phyloP scores from a whole-genome alignment of 92 coral and sea anemone genomes.

The Metridium senile region DNA sequence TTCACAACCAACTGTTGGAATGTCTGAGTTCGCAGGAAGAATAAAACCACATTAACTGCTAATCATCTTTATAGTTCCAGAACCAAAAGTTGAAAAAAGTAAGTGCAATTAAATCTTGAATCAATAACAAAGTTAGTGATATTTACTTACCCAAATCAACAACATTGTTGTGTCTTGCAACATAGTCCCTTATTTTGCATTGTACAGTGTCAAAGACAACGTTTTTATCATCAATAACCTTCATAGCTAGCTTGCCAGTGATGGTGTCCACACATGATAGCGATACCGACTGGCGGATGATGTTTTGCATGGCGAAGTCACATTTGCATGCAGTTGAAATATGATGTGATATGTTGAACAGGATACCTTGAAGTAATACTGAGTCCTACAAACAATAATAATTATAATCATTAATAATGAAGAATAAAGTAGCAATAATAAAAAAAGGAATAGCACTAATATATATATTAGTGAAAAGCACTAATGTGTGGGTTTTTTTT shows the following conservation, averaged over 20 bases:
- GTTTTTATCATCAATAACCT: conserved; percentile 42
- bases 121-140: too few relatives aligned
- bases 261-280: conserved; percentile 80
- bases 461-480: too few relatives aligned
- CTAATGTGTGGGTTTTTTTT: too few relatives aligned
- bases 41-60: too few relatives aligned
- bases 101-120: too few relatives aligned
- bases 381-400: conserved; percentile 55
- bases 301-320: conserved; percentile 50
- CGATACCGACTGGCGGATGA: conserved; percentile 45
- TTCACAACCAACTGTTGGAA: too few relatives aligned
- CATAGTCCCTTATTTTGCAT: conserved; percentile 58
- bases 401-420: too few relatives aligned
- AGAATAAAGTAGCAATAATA: too few relatives aligned
- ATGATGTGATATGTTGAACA: conserved; percentile 56
- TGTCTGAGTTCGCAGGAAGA: too few relatives aligned
- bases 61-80: too few relatives aligned
- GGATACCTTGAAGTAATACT: conserved; percentile 47
- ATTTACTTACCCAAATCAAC: conserved; percentile 71
- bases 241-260: conserved; percentile 74
- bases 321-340: conserved; percentile 79
- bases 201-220: conserved; percentile 52
- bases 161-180: conserved; percentile 67
- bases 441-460: too few relatives aligned
- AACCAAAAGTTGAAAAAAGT: too few relatives aligned